A percentile compares a stretch with the other conserved stretches of the same genome.
Evolutionary conservation across 92 coral and sea anemone species (phyloP).

Genomic region (Palythoa heliodiscus): DNA sequence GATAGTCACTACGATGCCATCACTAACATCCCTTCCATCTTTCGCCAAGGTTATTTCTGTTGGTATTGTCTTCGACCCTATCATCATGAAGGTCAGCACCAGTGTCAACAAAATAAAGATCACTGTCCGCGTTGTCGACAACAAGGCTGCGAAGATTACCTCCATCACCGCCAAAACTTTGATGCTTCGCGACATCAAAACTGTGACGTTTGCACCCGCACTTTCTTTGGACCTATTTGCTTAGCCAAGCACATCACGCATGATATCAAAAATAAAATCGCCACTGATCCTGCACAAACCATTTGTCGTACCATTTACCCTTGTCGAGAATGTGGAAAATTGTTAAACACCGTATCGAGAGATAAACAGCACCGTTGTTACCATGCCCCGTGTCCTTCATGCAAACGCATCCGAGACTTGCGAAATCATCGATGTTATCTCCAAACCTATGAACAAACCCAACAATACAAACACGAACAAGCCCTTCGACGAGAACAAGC

Average conservation of each 20-base stretch:
- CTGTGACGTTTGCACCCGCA: neutral
- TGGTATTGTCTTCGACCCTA: too few relatives aligned
- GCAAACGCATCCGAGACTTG: neutral
- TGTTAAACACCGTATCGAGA: neutral
- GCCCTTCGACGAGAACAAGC: constrained; percentile 4
- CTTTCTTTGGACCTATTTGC: neutral
- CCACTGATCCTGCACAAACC: neutral
- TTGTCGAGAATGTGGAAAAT: too few relatives aligned
- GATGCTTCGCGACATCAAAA: neutral
- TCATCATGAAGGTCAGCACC: too few relatives aligned
- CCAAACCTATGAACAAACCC: constrained; percentile 12
- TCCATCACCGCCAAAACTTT: neutral
- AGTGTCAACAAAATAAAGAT: too few relatives aligned
- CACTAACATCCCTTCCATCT: too few relatives aligned
- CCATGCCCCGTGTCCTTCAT: too few relatives aligned
- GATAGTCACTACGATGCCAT: too few relatives aligned
- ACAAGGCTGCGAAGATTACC: too few relatives aligned
- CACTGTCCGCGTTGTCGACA: too few relatives aligned
- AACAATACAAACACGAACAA: neutral
- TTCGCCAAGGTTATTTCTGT: too few relatives aligned
- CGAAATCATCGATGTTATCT: constrained; percentile 6
- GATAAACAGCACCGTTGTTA: too few relatives aligned
- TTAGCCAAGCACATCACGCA: neutral
- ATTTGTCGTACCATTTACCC: neutral
- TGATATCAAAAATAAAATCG: neutral